These are phyloP conservation scores for Hoplodrina blanda DNA, from an alignment of 2,888 invertebrate species.

Conservation along the genomic window DNA sequence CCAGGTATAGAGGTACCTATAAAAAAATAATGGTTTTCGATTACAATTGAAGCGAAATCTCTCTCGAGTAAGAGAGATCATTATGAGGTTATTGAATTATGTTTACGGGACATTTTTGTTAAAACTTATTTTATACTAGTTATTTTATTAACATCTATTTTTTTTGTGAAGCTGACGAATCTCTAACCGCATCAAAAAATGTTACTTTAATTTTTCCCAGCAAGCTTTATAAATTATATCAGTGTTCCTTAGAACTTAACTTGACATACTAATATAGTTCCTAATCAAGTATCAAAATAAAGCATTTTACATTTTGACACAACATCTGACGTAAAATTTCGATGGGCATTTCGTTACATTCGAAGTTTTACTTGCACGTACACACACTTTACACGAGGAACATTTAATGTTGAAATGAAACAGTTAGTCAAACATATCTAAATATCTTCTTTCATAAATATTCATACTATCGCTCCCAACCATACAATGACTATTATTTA, in stretches of 20 bases:
- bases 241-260: conserved; percentile 35
- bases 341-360: conserved; percentile 56
- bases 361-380: conserved; percentile 54
- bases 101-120: neutral
- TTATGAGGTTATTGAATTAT: neutral
- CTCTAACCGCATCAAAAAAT: neutral
- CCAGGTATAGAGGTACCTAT: no score
- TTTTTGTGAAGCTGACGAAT: conserved; percentile 1
- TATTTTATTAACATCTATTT: neutral
- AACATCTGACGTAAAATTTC: conserved; percentile 54
- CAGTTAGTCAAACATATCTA: conserved; percentile 63
- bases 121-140: neutral
- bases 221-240: conserved; percentile 39
- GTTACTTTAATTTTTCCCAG: conserved; percentile 49
- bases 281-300: conserved; percentile 54
- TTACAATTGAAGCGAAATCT: neutral
- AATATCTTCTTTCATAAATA: conserved; percentile 51
- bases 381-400: conserved; percentile 72
- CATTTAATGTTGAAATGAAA: conserved; percentile 69
- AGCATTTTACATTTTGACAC: conserved; percentile 43
- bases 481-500: conserved; percentile 78
- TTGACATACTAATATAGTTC: conserved; percentile 33
- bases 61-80: neutral
- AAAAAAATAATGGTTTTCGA: no score
- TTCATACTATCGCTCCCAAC: conserved; percentile 47